A percentile compares a stretch with the other conserved stretches of the same genome.
Conservation (phyloP, 2,888 invertebrate genomes). For the Mythimna loreyi region DNA sequence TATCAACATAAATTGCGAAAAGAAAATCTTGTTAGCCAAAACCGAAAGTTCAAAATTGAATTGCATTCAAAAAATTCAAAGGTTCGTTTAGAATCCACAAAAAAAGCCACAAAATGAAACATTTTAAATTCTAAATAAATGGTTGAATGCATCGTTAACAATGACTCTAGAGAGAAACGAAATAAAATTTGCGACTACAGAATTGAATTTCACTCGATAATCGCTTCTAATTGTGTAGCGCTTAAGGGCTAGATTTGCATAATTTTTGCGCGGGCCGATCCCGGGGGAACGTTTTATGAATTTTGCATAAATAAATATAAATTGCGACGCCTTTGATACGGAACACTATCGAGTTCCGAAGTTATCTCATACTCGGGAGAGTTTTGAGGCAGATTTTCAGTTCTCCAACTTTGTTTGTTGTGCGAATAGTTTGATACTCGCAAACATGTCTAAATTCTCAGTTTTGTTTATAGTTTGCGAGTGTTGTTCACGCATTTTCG, state of each 20-base stretch:
- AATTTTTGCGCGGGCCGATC: conserved; percentile 79
- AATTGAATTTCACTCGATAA: conserved; percentile 83
- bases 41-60: conserved; percentile 23
- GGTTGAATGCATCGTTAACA: conserved; percentile 66
- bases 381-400: conserved; percentile 58
- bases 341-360: conserved; percentile 79
- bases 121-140: conserved; percentile 59
- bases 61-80: conserved; percentile 48
- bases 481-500: conserved; percentile 52
- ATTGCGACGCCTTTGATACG: conserved; percentile 76
- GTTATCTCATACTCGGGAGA: conserved; percentile 51
- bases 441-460: conserved; percentile 52
- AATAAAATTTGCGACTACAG: conserved; percentile 76
- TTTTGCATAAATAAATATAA: conserved; percentile 86
- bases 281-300: conserved; percentile 80
- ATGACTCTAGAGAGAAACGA: conserved; percentile 58
- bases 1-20: conserved; percentile 26
- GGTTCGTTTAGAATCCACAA: conserved; percentile 32
- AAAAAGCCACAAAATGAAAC: conserved; percentile 32
- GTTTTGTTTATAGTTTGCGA: conserved; percentile 43
- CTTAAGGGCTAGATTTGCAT: conserved; percentile 87
- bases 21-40: conserved; percentile 24
- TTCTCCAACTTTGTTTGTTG: conserved; percentile 47
- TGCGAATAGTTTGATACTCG: conserved; percentile 51
- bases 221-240: conserved; percentile 84